A percentile compares a stretch with the other conserved stretches of the same genome.
Evolutionary conservation across 2,888 invertebrate species (phyloP).

Genomic region (Malacosoma neustria): DNA sequence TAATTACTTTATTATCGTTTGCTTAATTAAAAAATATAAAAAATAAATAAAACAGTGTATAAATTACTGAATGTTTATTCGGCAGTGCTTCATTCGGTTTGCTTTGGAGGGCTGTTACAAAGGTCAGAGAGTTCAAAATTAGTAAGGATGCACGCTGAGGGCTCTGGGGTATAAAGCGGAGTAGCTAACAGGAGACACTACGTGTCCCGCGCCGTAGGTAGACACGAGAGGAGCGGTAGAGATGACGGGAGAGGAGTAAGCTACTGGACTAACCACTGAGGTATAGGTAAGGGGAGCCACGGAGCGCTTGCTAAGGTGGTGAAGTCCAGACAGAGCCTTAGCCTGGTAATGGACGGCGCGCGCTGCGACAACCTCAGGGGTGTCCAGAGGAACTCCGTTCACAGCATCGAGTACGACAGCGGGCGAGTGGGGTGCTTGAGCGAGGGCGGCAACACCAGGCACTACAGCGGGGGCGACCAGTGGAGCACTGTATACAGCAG

Average conservation of each 20-base stretch:
- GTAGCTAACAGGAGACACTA: constrained; percentile 18
- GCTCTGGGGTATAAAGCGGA: constrained; percentile 36
- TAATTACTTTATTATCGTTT: too few species aligned
- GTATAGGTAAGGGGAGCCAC: constrained; percentile 29
- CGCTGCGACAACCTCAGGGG: constrained; percentile 65
- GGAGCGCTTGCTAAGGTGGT: constrained; percentile 56
- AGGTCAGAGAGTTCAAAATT: not conserved
- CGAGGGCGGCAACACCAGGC: constrained; percentile 18
- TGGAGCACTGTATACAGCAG: constrained; percentile 21
- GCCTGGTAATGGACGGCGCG: constrained; percentile 61
- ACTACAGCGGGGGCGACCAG: constrained; percentile 17
- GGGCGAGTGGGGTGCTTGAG: constrained; percentile 54
- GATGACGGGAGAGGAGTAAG: constrained; percentile 24
- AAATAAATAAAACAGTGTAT: too few species aligned
- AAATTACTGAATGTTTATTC: too few species aligned
- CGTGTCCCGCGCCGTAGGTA: constrained; percentile 7
- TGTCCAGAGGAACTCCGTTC: constrained; percentile 62
- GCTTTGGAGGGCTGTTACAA: constrained; percentile 13
- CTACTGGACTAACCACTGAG: constrained; percentile 22
- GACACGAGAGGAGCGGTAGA: constrained; percentile 18
- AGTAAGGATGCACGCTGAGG: constrained; percentile 49
- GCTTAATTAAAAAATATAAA: too few species aligned
- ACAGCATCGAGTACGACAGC: constrained; percentile 58
- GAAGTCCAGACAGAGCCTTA: constrained; percentile 50
- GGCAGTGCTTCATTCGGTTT: constrained; percentile 8